Evolutionary conservation across 2,888 invertebrate genomes (phyloP).

Genomic region (Plebejus anna): DNA sequence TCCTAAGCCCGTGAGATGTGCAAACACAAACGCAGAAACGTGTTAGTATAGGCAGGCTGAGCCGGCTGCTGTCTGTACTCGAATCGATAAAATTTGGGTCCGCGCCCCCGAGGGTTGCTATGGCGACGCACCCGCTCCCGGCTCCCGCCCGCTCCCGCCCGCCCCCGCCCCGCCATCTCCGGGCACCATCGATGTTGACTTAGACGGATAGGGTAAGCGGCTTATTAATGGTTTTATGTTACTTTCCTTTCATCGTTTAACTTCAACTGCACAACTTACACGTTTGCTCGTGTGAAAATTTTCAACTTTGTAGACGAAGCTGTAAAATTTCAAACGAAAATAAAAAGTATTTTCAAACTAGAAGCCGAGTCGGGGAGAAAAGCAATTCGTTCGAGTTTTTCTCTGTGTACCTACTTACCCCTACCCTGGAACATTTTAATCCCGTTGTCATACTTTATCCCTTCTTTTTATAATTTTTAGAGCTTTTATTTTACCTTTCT

Average conservation of each 20-base stretch:
- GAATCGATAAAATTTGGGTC: constrained; percentile 80
- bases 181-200: constrained; percentile 77
- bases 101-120: constrained; percentile 72
- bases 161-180: constrained; percentile 56
- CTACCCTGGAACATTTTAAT: neutral
- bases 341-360: constrained; percentile 30
- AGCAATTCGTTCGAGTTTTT: neutral
- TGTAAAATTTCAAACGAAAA: constrained; percentile 35
- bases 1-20: constrained; percentile 72
- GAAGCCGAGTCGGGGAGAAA: neutral
- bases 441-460: neutral
- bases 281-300: constrained; percentile 1
- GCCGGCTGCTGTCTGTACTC: constrained; percentile 75
- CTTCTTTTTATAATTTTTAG: neutral
- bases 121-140: constrained; percentile 57
- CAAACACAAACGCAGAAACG: constrained; percentile 75
- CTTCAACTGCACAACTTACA: constrained; percentile 34
- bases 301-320: constrained; percentile 12
- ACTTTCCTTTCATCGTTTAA: constrained; percentile 53
- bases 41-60: constrained; percentile 70
- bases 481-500: neutral
- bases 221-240: constrained; percentile 79
- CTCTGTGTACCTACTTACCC: neutral
- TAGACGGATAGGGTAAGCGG: constrained; percentile 80
- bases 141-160: constrained; percentile 42